Evolutionary conservation across 1,140 invertebrate species (phyloP), one percentile per base, ranked within the genome.

Genomic region (Heliconius melpomene): DNA sequence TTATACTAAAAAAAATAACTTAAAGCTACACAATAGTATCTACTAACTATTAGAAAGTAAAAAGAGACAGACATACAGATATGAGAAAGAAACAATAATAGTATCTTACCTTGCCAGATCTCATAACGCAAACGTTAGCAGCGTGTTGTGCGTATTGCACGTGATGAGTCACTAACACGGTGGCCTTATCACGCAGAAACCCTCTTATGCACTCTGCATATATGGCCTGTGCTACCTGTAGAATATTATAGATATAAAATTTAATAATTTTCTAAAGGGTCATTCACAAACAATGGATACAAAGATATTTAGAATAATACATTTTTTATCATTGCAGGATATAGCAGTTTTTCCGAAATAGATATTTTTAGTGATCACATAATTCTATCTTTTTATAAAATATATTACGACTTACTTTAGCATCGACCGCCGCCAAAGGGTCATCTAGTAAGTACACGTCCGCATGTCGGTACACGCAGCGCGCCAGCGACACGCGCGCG

Each of bases 131-230:
- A 87, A 93, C 92, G 83, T 95, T 91, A 83, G 95, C 92, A 0
- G 96, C 96, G 38, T 94, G 88, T 60, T 94, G 89, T 3, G 96
- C 92, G 91, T 94, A 96, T 54, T 96, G 95, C 29, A 95, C 91
- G 86, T 97, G 96, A 89, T 97, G 96, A 0, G 97, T 97, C 38
- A 95, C 96, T n/a, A 97, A 87, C 16, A 96, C 93, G 9, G 88
- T 88, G 7, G 92, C 90, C 29, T 88, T 89, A 23, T 91, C 89
- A 3, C 89, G 81, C 0, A 95, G 89, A 78, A 94, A 93, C 0
- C 90, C 89, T 0, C 89, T 86, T 36, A 94, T 87, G 70, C 92
- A 91, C 16, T 93, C 88, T 52, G 92, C 89, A 82, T 92, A 93
- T 40, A 93, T 92, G 8, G 90, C 90, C 74, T 92, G 89, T 0